Conservation (phyloP, 2,797 vertebrate genomes). For the Tokudaia tokunoshimensis region DNA sequence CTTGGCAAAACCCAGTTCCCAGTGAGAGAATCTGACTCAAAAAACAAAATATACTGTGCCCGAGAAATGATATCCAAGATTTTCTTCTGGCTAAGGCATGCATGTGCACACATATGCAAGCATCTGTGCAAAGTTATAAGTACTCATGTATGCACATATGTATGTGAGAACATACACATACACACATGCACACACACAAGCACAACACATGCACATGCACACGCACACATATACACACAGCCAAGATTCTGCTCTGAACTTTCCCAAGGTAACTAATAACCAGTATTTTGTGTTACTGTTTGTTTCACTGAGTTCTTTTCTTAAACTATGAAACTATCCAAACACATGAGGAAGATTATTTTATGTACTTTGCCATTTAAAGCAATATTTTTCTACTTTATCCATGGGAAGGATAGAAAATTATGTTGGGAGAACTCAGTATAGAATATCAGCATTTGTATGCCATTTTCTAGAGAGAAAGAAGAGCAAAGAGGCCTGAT, state of each 20-base stretch:
- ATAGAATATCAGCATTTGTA: background rate
- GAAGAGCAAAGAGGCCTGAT: no score
- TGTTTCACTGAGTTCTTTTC: background rate
- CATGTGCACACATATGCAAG: background rate
- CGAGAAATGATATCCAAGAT: background rate
- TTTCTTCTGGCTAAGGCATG: background rate
- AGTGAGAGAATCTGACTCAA: background rate
- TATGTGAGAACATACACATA: background rate
- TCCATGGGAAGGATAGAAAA: background rate
- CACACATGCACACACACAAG: background rate
- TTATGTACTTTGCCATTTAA: constrained; percentile 11
- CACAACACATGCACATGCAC: background rate
- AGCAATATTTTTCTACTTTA: background rate
- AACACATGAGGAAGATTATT: background rate
- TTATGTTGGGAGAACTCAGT: background rate
- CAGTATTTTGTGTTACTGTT: background rate
- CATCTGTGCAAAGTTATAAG: background rate
- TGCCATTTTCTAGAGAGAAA: background rate
- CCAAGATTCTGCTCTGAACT: background rate
- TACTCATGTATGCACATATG: background rate
- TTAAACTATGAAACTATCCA: background rate
- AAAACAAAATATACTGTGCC: background rate
- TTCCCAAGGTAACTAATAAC: background rate
- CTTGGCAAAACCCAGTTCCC: background rate
- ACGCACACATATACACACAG: background rate